These are phyloP conservation scores for Gonioctena quinquepunctata DNA, from an alignment of 1,140 invertebrate species.

Conservation along the genomic window DNA sequence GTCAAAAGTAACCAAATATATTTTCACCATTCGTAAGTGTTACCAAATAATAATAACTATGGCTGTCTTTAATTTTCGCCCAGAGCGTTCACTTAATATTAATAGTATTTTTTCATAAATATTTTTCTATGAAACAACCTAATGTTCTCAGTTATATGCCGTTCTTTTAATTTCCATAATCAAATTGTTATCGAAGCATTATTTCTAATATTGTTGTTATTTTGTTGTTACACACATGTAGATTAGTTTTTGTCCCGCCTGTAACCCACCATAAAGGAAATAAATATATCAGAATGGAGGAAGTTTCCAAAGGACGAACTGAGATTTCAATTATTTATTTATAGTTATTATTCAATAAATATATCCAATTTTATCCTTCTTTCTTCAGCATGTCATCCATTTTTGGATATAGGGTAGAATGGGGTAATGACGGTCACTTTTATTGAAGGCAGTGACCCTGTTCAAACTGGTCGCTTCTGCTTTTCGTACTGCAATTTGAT, in stretches of 20 bases:
- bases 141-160: constrained; percentile 17
- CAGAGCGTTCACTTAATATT: constrained; percentile 33
- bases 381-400: too few species aligned
- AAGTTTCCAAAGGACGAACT: too few species aligned
- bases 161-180: constrained; percentile 16
- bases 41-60: constrained; percentile 43
- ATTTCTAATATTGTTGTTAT: too few species aligned
- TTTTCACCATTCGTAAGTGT: constrained; percentile 50
- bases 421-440: too few species aligned
- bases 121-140: constrained; percentile 23
- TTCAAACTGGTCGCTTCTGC: constrained; percentile 31
- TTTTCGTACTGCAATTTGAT: constrained; percentile 51
- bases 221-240: too few species aligned
- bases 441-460: constrained; percentile 27
- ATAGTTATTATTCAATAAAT: too few species aligned
- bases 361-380: too few species aligned
- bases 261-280: too few species aligned
- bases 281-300: too few species aligned
- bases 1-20: constrained; percentile 45
- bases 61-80: constrained; percentile 43
- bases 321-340: too few species aligned
- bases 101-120: constrained; percentile 18
- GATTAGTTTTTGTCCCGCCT: too few species aligned
- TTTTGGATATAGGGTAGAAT: too few species aligned
- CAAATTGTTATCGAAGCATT: constrained; percentile 4